Evolutionary conservation across 2,797 vertebrate genomes (phyloP), one percentile per base, ranked within the genome.

Genomic region (Bradypodion ventrale): DNA sequence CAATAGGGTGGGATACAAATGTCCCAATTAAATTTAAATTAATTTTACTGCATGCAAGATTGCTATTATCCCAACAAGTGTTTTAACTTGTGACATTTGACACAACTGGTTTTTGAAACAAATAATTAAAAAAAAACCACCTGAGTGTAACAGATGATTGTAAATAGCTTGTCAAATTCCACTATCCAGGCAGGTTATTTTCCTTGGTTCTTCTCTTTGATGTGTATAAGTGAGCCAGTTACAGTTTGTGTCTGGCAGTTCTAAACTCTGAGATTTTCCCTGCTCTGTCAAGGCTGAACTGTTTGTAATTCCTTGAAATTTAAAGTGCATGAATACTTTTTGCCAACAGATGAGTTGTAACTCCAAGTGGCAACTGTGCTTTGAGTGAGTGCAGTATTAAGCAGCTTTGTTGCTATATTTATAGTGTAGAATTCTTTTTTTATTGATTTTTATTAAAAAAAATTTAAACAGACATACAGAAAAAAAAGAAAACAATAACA

Each of bases 121-220:
- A 49, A 49, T 4, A n/a, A n/a, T n/a, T n/a, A n/a, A n/a, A n/a
- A n/a, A n/a, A 1, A 7, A 49, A 7, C 60, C 44, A 66, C 49
- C 63, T n/a, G n/a, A 44, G 60, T 46, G 37, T 37, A 59, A 69
- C 75, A 86, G 69, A 19, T 86, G 75, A 32, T 69, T 56, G 60
- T 12, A 59, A 79, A n/a, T 29, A 35, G 49, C 46, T 73, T 79
- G 62, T 87, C 85, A 78, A 44, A 27, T 87, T 83, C 49, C 56
- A 78, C 60, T 83, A 60, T 68, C 42, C 35, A 49, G 15, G 73
- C 25, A 75, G 19, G 32, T 59, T 82, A 78, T 83, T 59, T 56
- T 83, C 49, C 72, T 70, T 75, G 37, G 35, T 16, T 73, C 42
- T 44, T 78, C 29, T 78, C 59, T 37, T 78, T 52, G 46, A 78